phyloP scores from a whole-genome alignment of 2,797 vertebrate species.

The Melanotaenia pygmaea region DNA sequence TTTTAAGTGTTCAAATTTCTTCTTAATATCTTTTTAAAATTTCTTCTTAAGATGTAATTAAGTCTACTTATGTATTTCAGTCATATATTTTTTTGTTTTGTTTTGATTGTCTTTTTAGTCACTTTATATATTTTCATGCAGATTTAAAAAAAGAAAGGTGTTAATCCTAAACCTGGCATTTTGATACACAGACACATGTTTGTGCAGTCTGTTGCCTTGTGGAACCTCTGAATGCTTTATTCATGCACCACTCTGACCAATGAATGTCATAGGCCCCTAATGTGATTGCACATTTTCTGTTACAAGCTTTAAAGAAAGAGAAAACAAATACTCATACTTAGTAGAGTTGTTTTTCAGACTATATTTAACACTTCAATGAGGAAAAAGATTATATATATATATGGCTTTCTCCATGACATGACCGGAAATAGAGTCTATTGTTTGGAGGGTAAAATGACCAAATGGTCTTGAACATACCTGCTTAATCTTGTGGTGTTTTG shows the following conservation, averaged over 20 bases:
- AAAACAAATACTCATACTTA: too few species aligned
- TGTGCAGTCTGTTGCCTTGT: slow-evolving; percentile 22
- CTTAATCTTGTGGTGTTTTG: too few species aligned
- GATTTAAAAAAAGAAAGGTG: not conserved
- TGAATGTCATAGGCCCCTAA: slow-evolving; percentile 41
- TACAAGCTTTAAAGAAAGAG: slow-evolving; percentile 11
- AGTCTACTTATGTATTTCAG: slow-evolving; percentile 1
- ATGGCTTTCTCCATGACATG: too few species aligned
- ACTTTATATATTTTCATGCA: slow-evolving; percentile 3
- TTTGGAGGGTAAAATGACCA: too few species aligned
- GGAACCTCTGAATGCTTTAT: slow-evolving; percentile 26
- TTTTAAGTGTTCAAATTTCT: slow-evolving; percentile 5
- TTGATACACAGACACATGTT: slow-evolving; percentile 14
- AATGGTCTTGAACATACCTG: too few species aligned
- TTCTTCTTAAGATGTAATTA: slow-evolving; percentile 25
- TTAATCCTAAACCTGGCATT: slow-evolving; percentile 12
- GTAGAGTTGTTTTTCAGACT: too few species aligned
- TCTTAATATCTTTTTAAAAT: slow-evolving; percentile 17
- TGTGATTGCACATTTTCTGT: slow-evolving; percentile 20
- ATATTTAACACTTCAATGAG: too few species aligned
- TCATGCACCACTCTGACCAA: slow-evolving; percentile 36
- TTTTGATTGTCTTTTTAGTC: slow-evolving; percentile 3
- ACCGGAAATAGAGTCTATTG: too few species aligned
- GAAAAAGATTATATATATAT: too few species aligned
- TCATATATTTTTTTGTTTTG: not conserved